These are phyloP conservation scores for Arge pagana DNA, from an alignment of 2,888 invertebrate species.

Conservation along the genomic window DNA sequence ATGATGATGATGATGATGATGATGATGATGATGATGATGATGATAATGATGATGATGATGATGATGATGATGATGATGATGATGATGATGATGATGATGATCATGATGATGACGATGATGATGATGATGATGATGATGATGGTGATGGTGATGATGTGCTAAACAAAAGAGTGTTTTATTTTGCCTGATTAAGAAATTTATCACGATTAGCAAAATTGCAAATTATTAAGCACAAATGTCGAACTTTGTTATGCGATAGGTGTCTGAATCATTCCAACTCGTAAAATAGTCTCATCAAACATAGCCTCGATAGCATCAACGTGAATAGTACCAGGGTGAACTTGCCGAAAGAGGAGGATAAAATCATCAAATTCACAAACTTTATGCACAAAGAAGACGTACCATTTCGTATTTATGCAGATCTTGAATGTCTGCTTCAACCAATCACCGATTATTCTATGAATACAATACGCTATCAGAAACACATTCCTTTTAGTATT, in stretches of 20 bases:
- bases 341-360: not conserved
- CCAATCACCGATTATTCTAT: too few relatives aligned
- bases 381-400: not conserved
- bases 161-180: not conserved
- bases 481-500: slow-evolving; percentile 29
- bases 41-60: too few relatives aligned
- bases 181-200: not conserved
- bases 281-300: not conserved
- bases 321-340: not conserved
- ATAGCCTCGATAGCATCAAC: not conserved
- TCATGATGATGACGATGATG: not conserved
- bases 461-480: slow-evolving; percentile 1
- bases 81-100: too few relatives aligned
- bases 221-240: not conserved
- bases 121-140: too few relatives aligned
- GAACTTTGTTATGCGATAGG: slow-evolving; percentile 17
- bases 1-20: too few relatives aligned
- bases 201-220: slow-evolving; percentile 9
- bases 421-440: not conserved
- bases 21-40: not conserved
- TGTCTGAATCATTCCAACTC: slow-evolving; percentile 28
- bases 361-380: not conserved
- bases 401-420: not conserved
- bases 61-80: too few relatives aligned
- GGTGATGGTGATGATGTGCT: too few relatives aligned